Percentiles rank a stretch among this genome's conserved stretches.
phyloP scores from a whole-genome alignment of 2,113 vertebrate species.

The Apus apus region DNA sequence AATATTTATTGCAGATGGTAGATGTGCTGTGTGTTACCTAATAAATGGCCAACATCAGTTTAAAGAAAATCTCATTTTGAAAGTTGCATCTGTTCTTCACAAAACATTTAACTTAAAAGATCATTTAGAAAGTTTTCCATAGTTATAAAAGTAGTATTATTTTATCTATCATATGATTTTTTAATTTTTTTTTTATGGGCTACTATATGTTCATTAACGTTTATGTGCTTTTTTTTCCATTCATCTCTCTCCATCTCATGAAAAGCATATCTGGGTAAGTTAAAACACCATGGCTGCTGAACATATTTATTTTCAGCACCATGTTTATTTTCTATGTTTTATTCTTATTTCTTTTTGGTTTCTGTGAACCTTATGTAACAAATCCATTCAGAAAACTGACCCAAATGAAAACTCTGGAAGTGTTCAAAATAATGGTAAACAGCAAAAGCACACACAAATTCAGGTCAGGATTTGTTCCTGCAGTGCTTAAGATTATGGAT shows the following conservation, averaged over 20 bases:
- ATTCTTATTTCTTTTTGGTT: conserved; percentile 24
- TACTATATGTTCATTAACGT: conserved; percentile 87
- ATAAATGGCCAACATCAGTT: neutral
- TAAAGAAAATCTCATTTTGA: neutral
- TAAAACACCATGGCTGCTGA: conserved; percentile 84
- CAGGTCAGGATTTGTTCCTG: neutral
- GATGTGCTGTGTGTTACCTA: neutral
- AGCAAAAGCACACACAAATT: neutral
- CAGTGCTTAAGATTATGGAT: neutral
- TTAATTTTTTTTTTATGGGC: conserved; percentile 44
- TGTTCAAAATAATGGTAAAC: neutral
- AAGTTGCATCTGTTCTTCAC: neutral
- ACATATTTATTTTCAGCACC: conserved; percentile 81
- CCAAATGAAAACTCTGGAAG: neutral
- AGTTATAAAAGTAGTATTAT: conserved; percentile 59
- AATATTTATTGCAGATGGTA: neutral
- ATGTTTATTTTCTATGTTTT: conserved; percentile 70
- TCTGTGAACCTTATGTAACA: conserved; percentile 10
- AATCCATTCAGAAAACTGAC: neutral
- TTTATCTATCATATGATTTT: conserved; percentile 66
- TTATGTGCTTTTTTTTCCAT: conserved; percentile 95
- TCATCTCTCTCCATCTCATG: conserved; percentile 87
- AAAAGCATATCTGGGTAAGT: conserved; percentile 93
- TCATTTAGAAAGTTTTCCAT: conserved; percentile 32
- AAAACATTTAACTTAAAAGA: neutral